Evolutionary conservation across 2,797 vertebrate genomes (phyloP).

Genomic region (Enteromius viviparus): DNA sequence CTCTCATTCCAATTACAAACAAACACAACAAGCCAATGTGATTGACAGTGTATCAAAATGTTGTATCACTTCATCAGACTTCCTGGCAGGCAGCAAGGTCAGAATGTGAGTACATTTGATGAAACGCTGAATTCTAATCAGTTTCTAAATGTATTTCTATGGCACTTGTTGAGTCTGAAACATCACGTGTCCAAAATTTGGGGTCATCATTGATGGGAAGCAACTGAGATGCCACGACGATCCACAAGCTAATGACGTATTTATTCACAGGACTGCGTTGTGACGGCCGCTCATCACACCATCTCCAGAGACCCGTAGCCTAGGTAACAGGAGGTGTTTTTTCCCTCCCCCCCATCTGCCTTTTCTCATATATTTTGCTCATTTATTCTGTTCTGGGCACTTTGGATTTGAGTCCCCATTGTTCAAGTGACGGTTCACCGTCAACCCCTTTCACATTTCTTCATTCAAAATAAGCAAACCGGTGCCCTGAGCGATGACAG

Average conservation of each 20-base stretch:
- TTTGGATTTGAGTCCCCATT: slow-evolving; percentile 20
- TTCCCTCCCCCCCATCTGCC: not conserved
- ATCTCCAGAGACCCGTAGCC: slow-evolving; percentile 64
- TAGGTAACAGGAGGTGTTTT: slow-evolving; percentile 64
- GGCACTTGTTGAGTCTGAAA: not conserved
- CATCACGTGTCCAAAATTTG: not conserved
- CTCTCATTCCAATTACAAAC: slow-evolving; percentile 1
- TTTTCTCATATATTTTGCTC: slow-evolving; percentile 38
- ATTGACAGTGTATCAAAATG: slow-evolving; percentile 19
- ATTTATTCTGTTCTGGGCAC: slow-evolving; percentile 34
- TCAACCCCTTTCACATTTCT: slow-evolving; percentile 25
- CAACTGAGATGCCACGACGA: no score
- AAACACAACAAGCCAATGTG: not conserved
- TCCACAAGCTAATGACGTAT: slow-evolving; percentile 57
- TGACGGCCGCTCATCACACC: slow-evolving; percentile 13
- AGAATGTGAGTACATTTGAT: slow-evolving; percentile 5
- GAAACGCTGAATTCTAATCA: slow-evolving; percentile 3
- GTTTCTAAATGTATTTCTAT: not conserved
- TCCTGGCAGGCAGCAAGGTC: not conserved
- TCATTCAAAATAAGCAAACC: slow-evolving; percentile 32
- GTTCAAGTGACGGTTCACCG: slow-evolving; percentile 21
- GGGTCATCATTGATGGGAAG: slow-evolving; percentile 50
- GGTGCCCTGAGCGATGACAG: slow-evolving; percentile 10
- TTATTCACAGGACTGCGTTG: slow-evolving; percentile 54
- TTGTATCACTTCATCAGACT: not conserved